These are phyloP conservation scores for Cataglyphis altisquamis DNA, from an alignment of 2,888 invertebrate genomes.

Conservation along the genomic window DNA sequence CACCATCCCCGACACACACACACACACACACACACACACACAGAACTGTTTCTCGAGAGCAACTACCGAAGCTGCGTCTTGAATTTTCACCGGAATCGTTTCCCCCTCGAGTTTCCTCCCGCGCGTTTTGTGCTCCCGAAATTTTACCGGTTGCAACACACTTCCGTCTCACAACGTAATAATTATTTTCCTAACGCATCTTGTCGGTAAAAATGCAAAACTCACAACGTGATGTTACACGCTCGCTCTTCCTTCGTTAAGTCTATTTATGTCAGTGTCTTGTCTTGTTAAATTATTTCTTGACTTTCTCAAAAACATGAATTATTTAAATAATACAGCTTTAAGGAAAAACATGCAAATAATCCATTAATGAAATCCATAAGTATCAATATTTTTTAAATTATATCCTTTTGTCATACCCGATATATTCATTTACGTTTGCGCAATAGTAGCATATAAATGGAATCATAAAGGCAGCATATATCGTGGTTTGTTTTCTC, in stretches of 20 bases:
- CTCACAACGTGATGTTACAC: conserved; percentile 22
- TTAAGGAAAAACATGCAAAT: background rate
- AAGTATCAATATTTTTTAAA: background rate
- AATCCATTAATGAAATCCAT: no score
- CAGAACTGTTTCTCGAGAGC: conserved; percentile 25
- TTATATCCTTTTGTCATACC: background rate
- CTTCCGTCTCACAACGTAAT: conserved; percentile 12
- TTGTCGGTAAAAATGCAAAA: conserved; percentile 9
- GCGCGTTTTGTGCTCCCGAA: conserved; percentile 31
- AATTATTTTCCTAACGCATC: conserved; percentile 37
- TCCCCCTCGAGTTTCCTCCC: conserved; percentile 5
- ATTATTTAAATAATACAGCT: background rate
- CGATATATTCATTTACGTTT: background rate
- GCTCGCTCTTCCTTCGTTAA: background rate
- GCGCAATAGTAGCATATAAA: background rate
- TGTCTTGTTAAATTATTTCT: background rate
- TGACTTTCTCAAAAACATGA: background rate
- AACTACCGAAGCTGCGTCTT: conserved; percentile 36
- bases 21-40: background rate
- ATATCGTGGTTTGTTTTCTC: conserved; percentile 13
- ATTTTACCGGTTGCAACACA: conserved; percentile 34
- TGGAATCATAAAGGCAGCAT: background rate
- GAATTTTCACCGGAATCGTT: conserved; percentile 47
- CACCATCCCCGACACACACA: background rate
- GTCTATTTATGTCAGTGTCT: background rate